phyloP scores from a whole-genome alignment of 2,797 vertebrate genomes.

The Paguma larvata region DNA sequence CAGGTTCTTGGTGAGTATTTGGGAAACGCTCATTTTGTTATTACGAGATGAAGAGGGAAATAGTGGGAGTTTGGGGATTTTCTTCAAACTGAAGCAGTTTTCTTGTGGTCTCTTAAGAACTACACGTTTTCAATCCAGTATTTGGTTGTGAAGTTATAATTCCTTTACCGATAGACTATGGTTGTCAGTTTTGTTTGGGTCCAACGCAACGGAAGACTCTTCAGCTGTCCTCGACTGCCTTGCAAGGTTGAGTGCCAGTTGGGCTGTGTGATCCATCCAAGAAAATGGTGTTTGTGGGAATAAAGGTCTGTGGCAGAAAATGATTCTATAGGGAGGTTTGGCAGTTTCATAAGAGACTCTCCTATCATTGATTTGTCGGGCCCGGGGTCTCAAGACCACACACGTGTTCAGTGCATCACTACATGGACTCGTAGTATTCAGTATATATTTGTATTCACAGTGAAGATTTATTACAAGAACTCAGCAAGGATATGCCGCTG shows the following conservation, averaged over 20 bases:
- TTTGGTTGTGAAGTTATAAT: background rate
- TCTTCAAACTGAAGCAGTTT: background rate
- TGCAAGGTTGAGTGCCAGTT: background rate
- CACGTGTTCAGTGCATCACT: fast-evolving
- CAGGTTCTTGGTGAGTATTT: background rate
- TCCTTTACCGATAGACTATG: background rate
- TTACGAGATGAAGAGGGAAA: background rate
- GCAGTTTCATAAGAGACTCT: background rate
- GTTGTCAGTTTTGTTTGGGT: background rate
- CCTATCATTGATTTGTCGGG: background rate
- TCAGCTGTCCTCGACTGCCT: too few relatives aligned
- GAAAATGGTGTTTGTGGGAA: background rate
- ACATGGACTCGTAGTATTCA: background rate
- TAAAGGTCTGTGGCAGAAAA: background rate
- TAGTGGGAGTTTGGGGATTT: background rate
- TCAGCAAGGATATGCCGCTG: fast-evolving
- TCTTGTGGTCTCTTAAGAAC: background rate
- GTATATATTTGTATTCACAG: background rate
- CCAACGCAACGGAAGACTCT: background rate
- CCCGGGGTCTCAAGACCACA: background rate
- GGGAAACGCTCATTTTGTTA: background rate
- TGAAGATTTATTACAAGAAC: background rate
- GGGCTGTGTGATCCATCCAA: background rate
- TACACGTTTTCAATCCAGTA: background rate
- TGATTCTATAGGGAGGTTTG: background rate